Base-by-base conservation (phyloP, 2,888 invertebrate species). In the Eristalinus sepulchralis region DNA sequence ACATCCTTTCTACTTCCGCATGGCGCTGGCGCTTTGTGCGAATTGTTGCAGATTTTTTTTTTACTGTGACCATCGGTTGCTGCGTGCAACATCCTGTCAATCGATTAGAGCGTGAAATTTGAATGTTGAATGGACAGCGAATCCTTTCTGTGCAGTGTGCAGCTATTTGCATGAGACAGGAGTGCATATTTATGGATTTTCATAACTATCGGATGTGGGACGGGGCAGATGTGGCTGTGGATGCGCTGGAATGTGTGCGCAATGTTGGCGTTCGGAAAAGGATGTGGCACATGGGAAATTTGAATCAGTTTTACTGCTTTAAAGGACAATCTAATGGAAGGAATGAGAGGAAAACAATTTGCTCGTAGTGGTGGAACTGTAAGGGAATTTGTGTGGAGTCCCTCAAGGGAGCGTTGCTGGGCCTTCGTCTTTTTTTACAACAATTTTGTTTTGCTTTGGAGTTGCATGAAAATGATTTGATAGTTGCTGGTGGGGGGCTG, bases 71-170 rank as follows among this genome's bases (percentile, higher is more conserved):
- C n/a, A 17, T 27, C 64, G 39, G n/a, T 36, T 24, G 22, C 47
- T 67, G 13, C 31, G 20, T 55, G 31, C 2, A 60, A 60, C 27
- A 63, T 63, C 20, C 62, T 68, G 36, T 36, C 34, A 55, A 34
- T 71, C 59, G 59, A 71, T 71, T 71, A 31, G 24, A 59, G 36
- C 70, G 60, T 71, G 70, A 71, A 60, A 71, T 71, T 71, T 60
- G 59, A 71, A 71, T 17, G 36, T 17, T 11, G 20, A 39, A 31
- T 57, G 55, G 55, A 57, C 31, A 24, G 9, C 2, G 24, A 68
- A 68, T 68, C 55, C 20, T 55, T 34, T 68, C 22, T 22, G 13
- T 11, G 33, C 31, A 33, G 22, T 22, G 53, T n/a, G 53, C 5
- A 10, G 24, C 24, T 31, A 59, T 20, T 36, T 39, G 11, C 17